Evolutionary conservation across 2,888 invertebrate genomes (phyloP), one percentile per base, ranked within the genome.

Genomic region (Aproaerema taeniolella): DNA sequence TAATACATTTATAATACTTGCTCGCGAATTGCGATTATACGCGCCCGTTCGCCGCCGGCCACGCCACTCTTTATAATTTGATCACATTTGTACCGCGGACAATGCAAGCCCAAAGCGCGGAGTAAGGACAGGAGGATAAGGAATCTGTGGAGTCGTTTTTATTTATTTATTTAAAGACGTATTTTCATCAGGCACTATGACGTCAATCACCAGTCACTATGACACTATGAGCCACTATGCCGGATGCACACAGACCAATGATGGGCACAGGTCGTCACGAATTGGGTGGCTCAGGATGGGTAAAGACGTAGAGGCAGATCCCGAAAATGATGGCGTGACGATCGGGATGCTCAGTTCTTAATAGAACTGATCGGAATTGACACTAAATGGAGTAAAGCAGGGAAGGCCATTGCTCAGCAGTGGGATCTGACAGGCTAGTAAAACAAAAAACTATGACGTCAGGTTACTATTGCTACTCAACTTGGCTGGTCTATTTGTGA

Each of bases 61-160:
- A 53, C 68, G 73, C 79, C 75, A 71, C 71, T 82, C 83, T 82
- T 82, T 83, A 82, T 86, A 85, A 86, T 85, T 85, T 82, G 85
- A 86, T 86, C 85, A 85, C 81, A 85, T 86, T 86, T 86, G 85
- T 85, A 80, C 68, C 67, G 53, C 67, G 70, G 74, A 86, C 85
- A 86, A 86, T 85, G 83, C 82, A 62, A 76, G 77, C 75, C 62
- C 67, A 72, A 80, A 82, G 80, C 58, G 50, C 55, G 42, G 38
- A 73, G 69, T 74, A n/a, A n/a, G n/a, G 80, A 80, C 80, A 79
- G 67, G 55, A 51, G 64, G 41, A 67, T 58, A 70, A 17, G 9
- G 49, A 43, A 44, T 3, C 16, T 8, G 38, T 73, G 30, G 78
- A 80, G 68, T 39, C 1, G 60, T 25, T 5, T 20, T 12, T n/a